phyloP scores from a whole-genome alignment of 2,113 vertebrate species.

The Ameiurus melas region DNA sequence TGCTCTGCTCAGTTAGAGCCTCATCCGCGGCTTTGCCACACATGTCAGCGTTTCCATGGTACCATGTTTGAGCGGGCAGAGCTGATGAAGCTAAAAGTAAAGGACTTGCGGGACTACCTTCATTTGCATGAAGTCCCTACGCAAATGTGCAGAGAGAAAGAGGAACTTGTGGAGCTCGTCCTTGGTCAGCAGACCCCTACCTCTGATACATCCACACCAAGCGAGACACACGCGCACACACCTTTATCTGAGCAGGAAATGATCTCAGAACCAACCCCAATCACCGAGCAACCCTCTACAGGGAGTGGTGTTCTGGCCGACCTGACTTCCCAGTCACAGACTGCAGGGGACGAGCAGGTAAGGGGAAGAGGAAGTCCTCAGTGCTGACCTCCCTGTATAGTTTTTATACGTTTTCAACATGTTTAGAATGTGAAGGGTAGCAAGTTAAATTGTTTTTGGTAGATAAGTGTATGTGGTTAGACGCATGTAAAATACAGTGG shows the following conservation, averaged over 20 bases:
- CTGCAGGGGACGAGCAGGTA: slow-evolving; percentile 66
- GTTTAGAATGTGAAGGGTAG: not conserved
- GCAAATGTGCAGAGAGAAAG: slow-evolving; percentile 91
- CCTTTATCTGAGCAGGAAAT: slow-evolving; percentile 7
- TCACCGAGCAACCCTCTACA: slow-evolving; percentile 36
- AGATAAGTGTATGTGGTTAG: not conserved
- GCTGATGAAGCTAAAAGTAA: slow-evolving; percentile 96
- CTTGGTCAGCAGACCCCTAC: slow-evolving; percentile 78
- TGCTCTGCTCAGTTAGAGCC: slow-evolving; percentile 77
- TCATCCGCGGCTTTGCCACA: slow-evolving; percentile 84
- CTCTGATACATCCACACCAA: slow-evolving; percentile 38
- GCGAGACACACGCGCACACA: slow-evolving; percentile 18
- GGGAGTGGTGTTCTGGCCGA: not conserved
- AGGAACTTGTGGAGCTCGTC: slow-evolving; percentile 92
- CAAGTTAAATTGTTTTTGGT: not conserved
- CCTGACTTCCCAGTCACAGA: slow-evolving; percentile 1
- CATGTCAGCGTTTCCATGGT: slow-evolving; percentile 86
- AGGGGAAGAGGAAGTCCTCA: not conserved
- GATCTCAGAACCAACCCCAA: slow-evolving; percentile 36
- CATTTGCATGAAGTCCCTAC: slow-evolving; percentile 88
- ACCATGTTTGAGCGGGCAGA: slow-evolving; percentile 83
- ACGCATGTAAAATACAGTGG: not conserved
- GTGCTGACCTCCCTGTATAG: not conserved
- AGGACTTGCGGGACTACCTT: slow-evolving; percentile 92
- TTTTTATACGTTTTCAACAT: not conserved